Percentiles rank a stretch among this genome's conserved stretches.
These are phyloP conservation scores for Tetramorium parvispinum DNA, from an alignment of 1,140 invertebrate species.

Conservation along the genomic window DNA sequence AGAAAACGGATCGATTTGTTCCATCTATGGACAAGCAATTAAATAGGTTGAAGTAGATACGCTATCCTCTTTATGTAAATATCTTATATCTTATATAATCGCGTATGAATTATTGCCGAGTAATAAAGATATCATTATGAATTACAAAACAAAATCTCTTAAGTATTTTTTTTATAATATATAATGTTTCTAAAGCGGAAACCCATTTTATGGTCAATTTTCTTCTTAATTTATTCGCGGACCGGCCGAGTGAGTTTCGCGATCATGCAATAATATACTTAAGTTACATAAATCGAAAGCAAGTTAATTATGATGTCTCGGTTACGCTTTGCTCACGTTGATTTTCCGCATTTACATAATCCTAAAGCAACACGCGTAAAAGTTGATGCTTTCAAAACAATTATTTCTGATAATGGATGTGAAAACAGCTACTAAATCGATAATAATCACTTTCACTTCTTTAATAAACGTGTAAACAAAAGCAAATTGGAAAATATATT, in stretches of 20 bases:
- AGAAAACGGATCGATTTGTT: neutral
- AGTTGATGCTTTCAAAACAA: neutral
- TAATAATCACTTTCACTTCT: neutral
- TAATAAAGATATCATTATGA: neutral
- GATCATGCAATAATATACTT: neutral
- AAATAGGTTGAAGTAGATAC: neutral
- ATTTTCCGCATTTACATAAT: constrained; percentile 1
- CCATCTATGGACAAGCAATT: neutral
- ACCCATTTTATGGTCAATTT: neutral
- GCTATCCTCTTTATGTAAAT: neutral
- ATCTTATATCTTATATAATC: neutral
- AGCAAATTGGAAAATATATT: neutral
- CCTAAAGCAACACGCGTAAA: neutral
- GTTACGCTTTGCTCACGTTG: neutral
- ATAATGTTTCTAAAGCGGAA: neutral
- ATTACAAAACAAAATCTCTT: neutral
- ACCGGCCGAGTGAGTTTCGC: constrained; percentile 25
- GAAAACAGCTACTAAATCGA: neutral
- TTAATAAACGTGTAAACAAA: neutral
- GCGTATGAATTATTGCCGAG: neutral
- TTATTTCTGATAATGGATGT: neutral
- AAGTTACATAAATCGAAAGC: constrained; percentile 35
- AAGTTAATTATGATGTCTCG: neutral
- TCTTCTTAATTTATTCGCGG: neutral
- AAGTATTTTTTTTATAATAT: neutral